Evolutionary conservation across 2,113 vertebrate genomes (phyloP), one percentile per base, ranked within the genome.

Genomic region (Cariama cristata): DNA sequence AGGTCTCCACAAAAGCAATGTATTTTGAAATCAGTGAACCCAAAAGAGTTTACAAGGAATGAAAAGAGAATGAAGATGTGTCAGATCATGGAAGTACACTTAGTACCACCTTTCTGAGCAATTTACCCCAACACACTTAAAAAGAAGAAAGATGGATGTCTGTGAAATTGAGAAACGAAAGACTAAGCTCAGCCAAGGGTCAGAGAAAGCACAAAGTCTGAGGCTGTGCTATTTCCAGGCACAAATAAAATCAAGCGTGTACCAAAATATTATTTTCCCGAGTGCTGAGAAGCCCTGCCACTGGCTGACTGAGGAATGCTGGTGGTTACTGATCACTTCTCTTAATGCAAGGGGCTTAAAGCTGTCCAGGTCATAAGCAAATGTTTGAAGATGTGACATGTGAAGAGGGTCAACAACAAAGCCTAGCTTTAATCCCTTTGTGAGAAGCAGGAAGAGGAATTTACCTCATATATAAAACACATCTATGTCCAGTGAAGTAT

Each of bases 361-460:
- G 80, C 64, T 79, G 72, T 74, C 90, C 75, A 85, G 69, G 79
- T 76, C 93, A 88, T 42, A 87, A 87, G 77, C 69, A 96, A 62
- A 84, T 76, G 76, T 91, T 81, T 94, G 89, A 96, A 92, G 80
- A 91, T 19, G 42, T 88, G 62, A 96, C 76, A 94, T 4, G 22
- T 62, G 88, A 95, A 91, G 69, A 87, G 35, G 47, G 80, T 69
- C 79, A 86, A 72, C 69, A 67, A 92, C 69, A 96, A 97, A 88
- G 86, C 45, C 49, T 23, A 72, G 73, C 44, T 91, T 86, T 95
- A 96, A 96, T 95, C 86, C 76, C 86, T 92, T 82, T 79, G 76
- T 95, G 74, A 50, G 52, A 88, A 91, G 81, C 66, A 95, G 88
- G 91, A 96, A 96, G 75, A 67, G 30, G 86, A 84, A 88, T 93